phyloP scores from a whole-genome alignment of 2,797 vertebrate species.

The Monodelphis domestica region DNA sequence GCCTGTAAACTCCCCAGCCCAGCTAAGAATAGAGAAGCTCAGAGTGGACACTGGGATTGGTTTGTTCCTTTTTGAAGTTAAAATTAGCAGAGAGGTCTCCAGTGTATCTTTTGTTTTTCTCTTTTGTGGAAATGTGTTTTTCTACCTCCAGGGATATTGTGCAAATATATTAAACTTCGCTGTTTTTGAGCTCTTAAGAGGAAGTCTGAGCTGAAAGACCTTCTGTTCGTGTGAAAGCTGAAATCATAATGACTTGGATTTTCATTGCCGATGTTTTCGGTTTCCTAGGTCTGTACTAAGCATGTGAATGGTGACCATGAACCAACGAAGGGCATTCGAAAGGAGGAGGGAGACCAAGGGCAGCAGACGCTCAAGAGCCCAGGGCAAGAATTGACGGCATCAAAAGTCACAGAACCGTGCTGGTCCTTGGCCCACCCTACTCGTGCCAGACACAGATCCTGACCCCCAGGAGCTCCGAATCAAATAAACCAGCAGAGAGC shows the following conservation, averaged over 20 bases:
- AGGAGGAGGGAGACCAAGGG: conserved; percentile 13
- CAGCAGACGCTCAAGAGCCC: neutral
- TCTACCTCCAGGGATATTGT: conserved; percentile 33
- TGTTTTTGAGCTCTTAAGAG: conserved; percentile 37
- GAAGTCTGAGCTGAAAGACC: conserved; percentile 49
- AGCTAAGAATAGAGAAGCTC: conserved; percentile 16
- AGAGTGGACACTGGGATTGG: neutral
- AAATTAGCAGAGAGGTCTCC: neutral
- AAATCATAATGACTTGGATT: conserved; percentile 69
- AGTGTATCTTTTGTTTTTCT: neutral
- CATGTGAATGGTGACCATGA: conserved; percentile 63
- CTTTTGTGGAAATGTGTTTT: conserved; percentile 65
- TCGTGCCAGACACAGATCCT: neutral
- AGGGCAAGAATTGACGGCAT: conserved; percentile 60
- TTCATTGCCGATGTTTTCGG: conserved; percentile 55
- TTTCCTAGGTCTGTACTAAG: conserved; percentile 61
- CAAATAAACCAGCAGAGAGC: conserved; percentile 19
- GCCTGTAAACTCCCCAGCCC: neutral
- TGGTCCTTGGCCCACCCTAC: conserved; percentile 24
- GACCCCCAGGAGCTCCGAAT: neutral
- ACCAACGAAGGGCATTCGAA: conserved; percentile 48
- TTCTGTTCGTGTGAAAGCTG: conserved; percentile 60
- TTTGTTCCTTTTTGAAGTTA: neutral
- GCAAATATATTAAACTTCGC: conserved; percentile 57
- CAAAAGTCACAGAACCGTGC: conserved; percentile 27